Percentiles rank a stretch among this genome's conserved stretches.
phyloP scores from a whole-genome alignment of 2,113 vertebrate genomes.

The Heterotis niloticus region DNA sequence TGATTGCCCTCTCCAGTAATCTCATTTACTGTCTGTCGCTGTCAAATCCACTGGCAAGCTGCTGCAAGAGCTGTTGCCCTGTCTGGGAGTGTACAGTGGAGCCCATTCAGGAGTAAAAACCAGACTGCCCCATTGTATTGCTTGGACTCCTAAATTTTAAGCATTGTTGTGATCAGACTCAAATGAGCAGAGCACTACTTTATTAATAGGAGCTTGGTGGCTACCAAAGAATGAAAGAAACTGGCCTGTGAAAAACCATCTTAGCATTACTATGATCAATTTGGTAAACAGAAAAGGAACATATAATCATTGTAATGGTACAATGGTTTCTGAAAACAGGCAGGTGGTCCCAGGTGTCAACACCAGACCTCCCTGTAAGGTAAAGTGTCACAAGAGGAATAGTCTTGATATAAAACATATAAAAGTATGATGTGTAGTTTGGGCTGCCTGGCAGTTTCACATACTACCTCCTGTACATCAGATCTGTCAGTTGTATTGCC shows the following conservation, averaged over 20 bases:
- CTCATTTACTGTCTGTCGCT: conserved; percentile 38
- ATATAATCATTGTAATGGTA: too few species aligned
- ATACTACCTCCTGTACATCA: conserved; percentile 14
- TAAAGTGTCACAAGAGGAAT: too few species aligned
- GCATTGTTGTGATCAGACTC: neutral
- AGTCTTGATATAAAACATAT: too few species aligned
- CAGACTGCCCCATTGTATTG: neutral
- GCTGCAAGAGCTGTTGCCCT: neutral
- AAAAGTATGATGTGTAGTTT: too few species aligned
- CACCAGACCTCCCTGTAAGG: too few species aligned
- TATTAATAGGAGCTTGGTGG: neutral
- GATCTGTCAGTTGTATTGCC: conserved; percentile 28
- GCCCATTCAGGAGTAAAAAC: neutral
- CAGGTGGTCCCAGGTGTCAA: too few species aligned
- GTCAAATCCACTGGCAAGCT: conserved; percentile 7
- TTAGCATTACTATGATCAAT: too few species aligned
- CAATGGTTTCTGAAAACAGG: too few species aligned
- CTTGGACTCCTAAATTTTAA: neutral
- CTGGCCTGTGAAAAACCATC: too few species aligned
- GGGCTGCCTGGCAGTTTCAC: conserved; percentile 15
- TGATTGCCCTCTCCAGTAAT: conserved; percentile 39
- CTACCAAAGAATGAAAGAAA: neutral
- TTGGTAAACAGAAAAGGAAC: too few species aligned
- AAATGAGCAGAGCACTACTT: neutral
- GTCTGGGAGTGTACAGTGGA: neutral